Base-by-base conservation (phyloP, 2,888 invertebrate genomes). In the Aplocera efformata region DNA sequence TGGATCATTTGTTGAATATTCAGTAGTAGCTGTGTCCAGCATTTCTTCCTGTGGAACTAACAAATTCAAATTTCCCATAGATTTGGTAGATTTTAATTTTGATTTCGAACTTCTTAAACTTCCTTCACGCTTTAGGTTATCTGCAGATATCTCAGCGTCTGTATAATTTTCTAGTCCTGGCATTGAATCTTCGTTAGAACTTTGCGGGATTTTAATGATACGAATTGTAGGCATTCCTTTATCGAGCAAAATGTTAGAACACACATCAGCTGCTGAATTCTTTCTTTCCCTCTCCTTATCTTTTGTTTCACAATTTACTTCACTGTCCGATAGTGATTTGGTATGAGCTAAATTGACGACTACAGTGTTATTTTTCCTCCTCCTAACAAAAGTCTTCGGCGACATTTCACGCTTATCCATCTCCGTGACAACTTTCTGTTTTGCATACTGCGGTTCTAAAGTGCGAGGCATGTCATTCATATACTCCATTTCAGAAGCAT, bases 401-500 rank as follows among this genome's bases (percentile, higher is more conserved):
- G 79, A 64, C 17, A 67, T 58, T 10, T 79, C 78, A 2, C 67
- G 56, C 7, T 35, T 46, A 2, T 60, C 56, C 0, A 10, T 23
- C 1, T 75, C 68, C 0, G 63, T 57, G 0, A 73, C 79, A 11
- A 78, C 48, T 0, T 72, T 63, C 38, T 79, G 79, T 10, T 73
- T 75, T 0, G 88, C 86, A 50, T 66, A 81, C 53, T 88, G 86
- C 0, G 80, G 82, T 35, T 88, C 86, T 0, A 67, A 61, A 4
- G 74, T 72, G 1, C 79, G 62, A 4, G 86, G 86, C 51, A 84
- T 75, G 37, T 86, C 88, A 50, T 84, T 84, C 81, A 81, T 81
- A 38, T 79, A 86, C 51, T 88, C 88, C 76, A 94, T 89, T 64
- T 94, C 94, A 0, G 94, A 93, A 21, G 94, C 94, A 69, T 94